Base-by-base conservation (phyloP, 2,888 invertebrate species). In the Neria commutata region DNA sequence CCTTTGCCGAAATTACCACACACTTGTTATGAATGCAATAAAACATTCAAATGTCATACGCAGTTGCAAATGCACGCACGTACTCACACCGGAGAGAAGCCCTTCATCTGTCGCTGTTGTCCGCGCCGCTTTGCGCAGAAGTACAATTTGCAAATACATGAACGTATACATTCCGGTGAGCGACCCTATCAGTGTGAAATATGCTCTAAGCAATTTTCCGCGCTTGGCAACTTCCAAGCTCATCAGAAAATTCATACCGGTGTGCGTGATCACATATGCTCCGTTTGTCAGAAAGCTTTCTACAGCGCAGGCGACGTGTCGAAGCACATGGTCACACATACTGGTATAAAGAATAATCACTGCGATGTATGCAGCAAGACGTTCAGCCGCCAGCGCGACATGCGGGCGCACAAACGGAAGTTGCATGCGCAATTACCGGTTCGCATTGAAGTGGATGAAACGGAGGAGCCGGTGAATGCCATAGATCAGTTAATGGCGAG, bases 211-310 rank as follows among this genome's bases (percentile, higher is more conserved):
- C 84, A 84, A 65, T 87, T 87, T 74, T 84, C 86, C 0, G 86
- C 87, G 1, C 80, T 86, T 71, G 86, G 87, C 0, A 87, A 87
- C 71, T 84, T 87, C 61, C 86, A 86, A 64, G 85, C 86, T 1
- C 87, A 87, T 73, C 81, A 86, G n/a, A 87, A 87, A 76, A 87
- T 87, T 29, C 87, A 87, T 60, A 83, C 84, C 1, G 87, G 87
- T 1, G 84, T 87, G 66, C 83, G 84, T 48, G 87, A 87, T 79
- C 86, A 87, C 81, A 78, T 84, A 17, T 87, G 87, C 74, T 79
- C 84, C 1, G 67, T 87, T 19, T 87, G 87, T 62, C 85, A 82
- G 59, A 87, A 87, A 67, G 83, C 84, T 0, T 87, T 87, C 65
- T 86, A 86, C 65, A 85, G 86, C 21, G 85, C 86, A 1, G 86